Base-by-base conservation (phyloP, 2,888 invertebrate genomes). In the Sphaerophoria taeniata region DNA sequence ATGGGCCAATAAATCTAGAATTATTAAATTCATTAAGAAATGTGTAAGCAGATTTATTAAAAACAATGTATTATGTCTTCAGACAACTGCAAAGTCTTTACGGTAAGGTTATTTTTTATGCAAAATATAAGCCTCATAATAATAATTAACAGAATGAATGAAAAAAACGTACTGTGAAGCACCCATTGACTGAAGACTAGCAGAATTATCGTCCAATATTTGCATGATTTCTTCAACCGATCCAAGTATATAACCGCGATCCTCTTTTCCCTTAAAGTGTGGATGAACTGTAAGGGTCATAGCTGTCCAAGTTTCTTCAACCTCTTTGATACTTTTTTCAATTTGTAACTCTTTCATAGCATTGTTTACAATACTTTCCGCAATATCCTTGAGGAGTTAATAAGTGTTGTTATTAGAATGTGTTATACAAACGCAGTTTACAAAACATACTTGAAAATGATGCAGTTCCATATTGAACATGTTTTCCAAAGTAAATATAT, bases 391-490 rank as follows among this genome's bases (percentile, higher is more conserved):
- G 51, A 75, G 71, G n/a, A 39, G 7, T 7, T 12, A 24, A 0
- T 16, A 3, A 39, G 3, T 39, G 39, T 12, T 56, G 51, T 67
- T 16, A 74, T 12, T 16, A 16, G 2, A 67, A 69, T 47, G n/a
- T 47, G 34, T 72, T 34, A 56, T 49, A 34, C 33, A 71, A 7
- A 70, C 51, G 31, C 58, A 73, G 60, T 34, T 5, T 33, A 6
- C 34, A 53, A 6, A 16, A 47, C 53, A 56, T 83, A 89, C 97
- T 91, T 96, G 95, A 89, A 96, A 97, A 87, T 95, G 94, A 89
- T 97, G 96, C 80, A 98, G 92, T 89, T 98, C 96, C 98, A 98
- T 98, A 1, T 96, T 94, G 90, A 98, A 98, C 95, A 98, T 96
- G 90, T 98, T 97, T 80, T 97, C 97, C 81, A 98, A 92, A 0